Conservation (phyloP, 2,888 invertebrate genomes). For the Caenorhabditis doughertyi region DNA sequence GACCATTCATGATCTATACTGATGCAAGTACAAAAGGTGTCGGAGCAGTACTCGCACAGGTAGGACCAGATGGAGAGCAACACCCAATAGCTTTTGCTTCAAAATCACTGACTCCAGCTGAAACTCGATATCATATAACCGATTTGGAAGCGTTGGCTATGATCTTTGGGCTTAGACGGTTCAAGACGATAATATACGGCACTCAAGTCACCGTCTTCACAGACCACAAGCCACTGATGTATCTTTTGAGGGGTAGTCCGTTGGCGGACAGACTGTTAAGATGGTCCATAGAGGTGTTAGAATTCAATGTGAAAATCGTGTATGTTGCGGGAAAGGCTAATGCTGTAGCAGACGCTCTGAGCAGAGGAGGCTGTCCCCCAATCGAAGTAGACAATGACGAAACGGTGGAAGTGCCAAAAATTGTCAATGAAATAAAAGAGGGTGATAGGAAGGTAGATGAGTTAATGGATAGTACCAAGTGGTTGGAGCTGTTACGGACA, state of each 20-base stretch:
- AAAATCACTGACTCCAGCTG: conserved; percentile 57
- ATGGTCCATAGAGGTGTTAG: too few species aligned
- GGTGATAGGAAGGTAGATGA: background rate
- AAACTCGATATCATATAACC: conserved; percentile 11
- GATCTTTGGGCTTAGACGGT: background rate
- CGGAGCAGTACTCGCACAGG: conserved; percentile 68
- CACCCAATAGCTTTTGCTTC: conserved; percentile 67
- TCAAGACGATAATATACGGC: conserved; percentile 12
- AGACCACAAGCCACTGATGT: too few species aligned
- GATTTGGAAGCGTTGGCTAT: conserved; percentile 26
- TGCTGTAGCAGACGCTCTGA: conserved; percentile 12
- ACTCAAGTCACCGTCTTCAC: background rate
- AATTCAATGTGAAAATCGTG: background rate
- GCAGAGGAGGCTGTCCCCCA: conserved; percentile 1
- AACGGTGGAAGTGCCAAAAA: background rate
- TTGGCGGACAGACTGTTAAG: too few species aligned
- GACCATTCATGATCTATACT: conserved; percentile 65
- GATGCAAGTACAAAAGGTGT: conserved; percentile 69
- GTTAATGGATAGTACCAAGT: too few species aligned
- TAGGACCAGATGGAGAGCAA: conserved; percentile 23
- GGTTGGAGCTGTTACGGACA: background rate
- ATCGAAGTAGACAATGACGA: background rate
- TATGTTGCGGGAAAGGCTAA: conserved; percentile 17
- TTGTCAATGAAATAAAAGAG: background rate
- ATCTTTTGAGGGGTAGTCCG: too few species aligned